These are phyloP conservation scores for Avahi laniger DNA, from an alignment of 2,797 vertebrate species.

Conservation along the genomic window DNA sequence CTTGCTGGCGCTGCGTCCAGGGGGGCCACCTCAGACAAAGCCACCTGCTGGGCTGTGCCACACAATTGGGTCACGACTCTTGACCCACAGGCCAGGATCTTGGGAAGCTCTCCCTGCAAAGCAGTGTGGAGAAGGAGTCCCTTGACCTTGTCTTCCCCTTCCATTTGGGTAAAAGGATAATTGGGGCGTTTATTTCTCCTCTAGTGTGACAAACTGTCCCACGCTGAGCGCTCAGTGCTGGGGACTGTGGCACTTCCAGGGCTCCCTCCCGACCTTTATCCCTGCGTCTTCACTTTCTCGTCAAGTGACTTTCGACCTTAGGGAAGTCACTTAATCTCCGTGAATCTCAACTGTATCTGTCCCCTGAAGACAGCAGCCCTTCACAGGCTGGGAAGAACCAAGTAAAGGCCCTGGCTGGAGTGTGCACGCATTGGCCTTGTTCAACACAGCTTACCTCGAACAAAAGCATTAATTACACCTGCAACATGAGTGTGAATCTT, in stretches of 20 bases:
- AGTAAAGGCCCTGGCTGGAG: background rate
- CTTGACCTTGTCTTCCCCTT: background rate
- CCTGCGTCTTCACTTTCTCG: background rate
- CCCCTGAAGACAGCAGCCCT: background rate
- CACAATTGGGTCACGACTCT: background rate
- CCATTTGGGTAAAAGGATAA: background rate
- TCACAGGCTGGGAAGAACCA: background rate
- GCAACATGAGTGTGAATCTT: background rate
- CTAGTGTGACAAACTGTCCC: too few relatives aligned
- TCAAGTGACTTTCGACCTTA: background rate
- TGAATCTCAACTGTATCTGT: background rate
- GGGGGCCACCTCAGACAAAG: background rate
- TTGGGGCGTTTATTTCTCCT: background rate
- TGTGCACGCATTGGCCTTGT: too few relatives aligned
- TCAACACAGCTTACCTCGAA: background rate
- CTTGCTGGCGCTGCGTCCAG: rapidly evolving
- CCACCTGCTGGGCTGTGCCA: background rate
- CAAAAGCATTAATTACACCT: background rate
- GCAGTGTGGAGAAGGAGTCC: background rate
- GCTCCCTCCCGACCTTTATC: background rate
- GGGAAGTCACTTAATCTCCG: background rate
- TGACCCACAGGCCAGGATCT: background rate
- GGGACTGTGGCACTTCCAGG: background rate
- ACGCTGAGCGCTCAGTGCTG: rapidly evolving
- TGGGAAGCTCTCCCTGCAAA: background rate